Evolutionary conservation across 2,797 vertebrate species (phyloP), one percentile per base, ranked within the genome.

Genomic region (Menidia menidia): DNA sequence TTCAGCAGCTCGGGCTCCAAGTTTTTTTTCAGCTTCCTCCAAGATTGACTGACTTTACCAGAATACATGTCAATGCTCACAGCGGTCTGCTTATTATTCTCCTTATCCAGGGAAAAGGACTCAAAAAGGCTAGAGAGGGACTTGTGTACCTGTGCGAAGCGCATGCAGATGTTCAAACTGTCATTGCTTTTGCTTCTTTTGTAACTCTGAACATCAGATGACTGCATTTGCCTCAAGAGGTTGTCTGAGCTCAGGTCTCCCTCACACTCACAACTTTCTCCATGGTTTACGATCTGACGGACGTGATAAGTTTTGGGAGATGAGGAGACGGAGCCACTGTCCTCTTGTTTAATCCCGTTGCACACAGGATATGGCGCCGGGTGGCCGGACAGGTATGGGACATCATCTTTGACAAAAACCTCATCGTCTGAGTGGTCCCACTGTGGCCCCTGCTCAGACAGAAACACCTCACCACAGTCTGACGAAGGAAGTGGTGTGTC

Each of bases 121-220:
- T 97, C 96, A 84, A 97, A 97, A 39, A 97, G 93, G 59, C 93
- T 95, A 18, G 95, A 95, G 12, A 98, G 90, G 5, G 96, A 96
- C 82, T 94, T 96, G 35, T 97, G 96, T 8, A 96, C 96, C 78
- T 94, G 94, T 60, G 95, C 94, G 15, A 97, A 81, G 44, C 93
- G 94, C 64, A 94, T 92, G 45, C 87, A 92, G 41, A 97, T 89
- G 56, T 92, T 95, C 63, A 95, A 94, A 48, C 91, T 93, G 51
- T 97, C 96, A 0, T 89, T 85, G 57, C 43, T 94, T 87, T 93
- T 95, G 78, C 89, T 93, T 65, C 90, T 93, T 82, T 92, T 94
- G 62, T 86, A 81, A 16, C 84, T 79, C 19, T 84, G 75, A 10
- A 69, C 78, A 35, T 88, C 91, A 31, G 92, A 88, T 25, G 85